Evolutionary conservation across 1,140 invertebrate genomes (phyloP), one percentile per base, ranked within the genome.

Genomic region (Limonius californicus): DNA sequence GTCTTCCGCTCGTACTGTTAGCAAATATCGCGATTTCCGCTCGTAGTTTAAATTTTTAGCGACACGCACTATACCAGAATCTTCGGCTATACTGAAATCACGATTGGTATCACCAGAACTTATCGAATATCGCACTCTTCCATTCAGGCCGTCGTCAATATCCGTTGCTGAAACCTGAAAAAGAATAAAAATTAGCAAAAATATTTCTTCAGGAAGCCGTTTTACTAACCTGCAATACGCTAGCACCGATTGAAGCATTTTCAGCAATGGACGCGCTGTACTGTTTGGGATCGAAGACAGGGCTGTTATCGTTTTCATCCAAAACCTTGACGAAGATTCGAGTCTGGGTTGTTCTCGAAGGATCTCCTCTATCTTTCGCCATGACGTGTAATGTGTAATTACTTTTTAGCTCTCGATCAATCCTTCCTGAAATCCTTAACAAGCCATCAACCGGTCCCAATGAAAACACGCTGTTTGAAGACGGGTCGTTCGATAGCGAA

Each of bases 281-380:
- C 68, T 91, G 88, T 68, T 87, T 87, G 0, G 90, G 90, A 75
- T 92, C 88, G 78, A 98, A 98, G 4, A 91, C 82, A 0, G 96
- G 95, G 62, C 87, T 88, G 76, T 98, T 97, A 76, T 98, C 95
- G 76, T 98, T 98, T 74, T 93, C 91, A 74, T 98, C 95, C 19
- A 92, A 78, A 23, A 98, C 85, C 54, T 83, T 80, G 4, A 98
- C 85, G 7, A 81, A 78, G 16, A 98, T 80, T 47, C 84, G 83
- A 2, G 85, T 83, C 42, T 84, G 83, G 0, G 89, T 88, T 0
- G 85, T 84, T 70, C 87, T 84, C 0, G 91, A 82, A 0, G 94
- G 93, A 61, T 92, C 89, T 2, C 95, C 95, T 23, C 92, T 83
- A 79, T 98, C 95, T 68, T 86, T 88, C 0, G 94, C 95, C 4